Percentiles rank a stretch among this genome's conserved stretches.
phyloP scores from a whole-genome alignment of 1,140 invertebrate genomes.

The Euura saliciscinereae region DNA sequence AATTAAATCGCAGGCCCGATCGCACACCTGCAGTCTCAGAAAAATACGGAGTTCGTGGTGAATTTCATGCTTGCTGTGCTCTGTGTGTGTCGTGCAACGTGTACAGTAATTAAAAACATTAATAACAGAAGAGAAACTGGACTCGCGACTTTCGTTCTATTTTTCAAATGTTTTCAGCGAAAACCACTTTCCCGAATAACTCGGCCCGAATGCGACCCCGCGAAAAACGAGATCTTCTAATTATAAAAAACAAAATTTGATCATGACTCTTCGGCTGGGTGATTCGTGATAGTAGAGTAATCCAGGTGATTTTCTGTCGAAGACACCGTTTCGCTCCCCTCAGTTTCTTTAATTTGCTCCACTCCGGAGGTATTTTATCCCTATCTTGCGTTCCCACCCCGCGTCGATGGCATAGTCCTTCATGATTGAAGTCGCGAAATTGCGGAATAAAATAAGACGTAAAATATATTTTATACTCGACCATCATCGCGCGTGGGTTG shows the following conservation, averaged over 20 bases:
- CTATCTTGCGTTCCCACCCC: no score
- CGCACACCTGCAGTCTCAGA: neutral
- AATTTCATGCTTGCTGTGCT: no score
- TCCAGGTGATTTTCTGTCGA: neutral
- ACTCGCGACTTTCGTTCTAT: no score
- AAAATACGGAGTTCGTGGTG: no score
- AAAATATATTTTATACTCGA: neutral
- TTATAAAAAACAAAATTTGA: neutral
- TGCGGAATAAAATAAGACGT: neutral
- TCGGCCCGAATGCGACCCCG: neutral
- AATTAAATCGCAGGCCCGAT: neutral
- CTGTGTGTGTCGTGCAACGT: no score
- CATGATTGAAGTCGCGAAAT: neutral
- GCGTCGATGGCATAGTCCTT: no score
- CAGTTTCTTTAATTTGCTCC: no score
- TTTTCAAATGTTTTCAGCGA: no score
- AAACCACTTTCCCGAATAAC: no score
- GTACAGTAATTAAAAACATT: no score
- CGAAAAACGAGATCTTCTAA: neutral
- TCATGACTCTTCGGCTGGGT: neutral
- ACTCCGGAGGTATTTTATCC: no score
- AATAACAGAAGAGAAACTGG: no score
- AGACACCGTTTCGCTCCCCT: neutral
- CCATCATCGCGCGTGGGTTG: neutral
- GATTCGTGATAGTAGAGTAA: neutral